Conservation (phyloP, 2,888 invertebrate genomes). For the Tetragonula carbonaria region DNA sequence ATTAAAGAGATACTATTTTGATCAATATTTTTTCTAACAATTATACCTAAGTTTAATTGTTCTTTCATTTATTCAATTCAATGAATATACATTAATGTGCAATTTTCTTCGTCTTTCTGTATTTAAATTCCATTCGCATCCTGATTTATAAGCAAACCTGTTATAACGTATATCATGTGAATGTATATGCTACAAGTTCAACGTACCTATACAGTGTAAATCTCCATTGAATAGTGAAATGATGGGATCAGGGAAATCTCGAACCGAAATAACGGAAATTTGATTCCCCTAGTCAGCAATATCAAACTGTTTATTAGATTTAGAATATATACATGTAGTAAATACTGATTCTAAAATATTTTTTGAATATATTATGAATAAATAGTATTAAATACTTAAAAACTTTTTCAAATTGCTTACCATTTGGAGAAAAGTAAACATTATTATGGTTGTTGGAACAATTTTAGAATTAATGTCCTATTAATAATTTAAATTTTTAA, state of each 20-base stretch:
- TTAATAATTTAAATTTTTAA: not conserved
- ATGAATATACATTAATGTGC: not conserved
- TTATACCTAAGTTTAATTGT: not conserved
- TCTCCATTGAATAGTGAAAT: not conserved
- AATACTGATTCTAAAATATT: not conserved
- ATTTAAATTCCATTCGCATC: not conserved
- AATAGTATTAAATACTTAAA: not conserved
- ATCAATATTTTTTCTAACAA: not conserved
- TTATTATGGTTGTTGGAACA: too few species aligned
- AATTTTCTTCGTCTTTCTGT: not conserved
- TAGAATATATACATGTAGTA: slow-evolving; percentile 22
- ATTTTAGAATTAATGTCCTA: not conserved
- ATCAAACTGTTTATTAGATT: slow-evolving; percentile 63
- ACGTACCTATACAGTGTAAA: not conserved
- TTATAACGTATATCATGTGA: not conserved
- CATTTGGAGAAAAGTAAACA: not conserved
- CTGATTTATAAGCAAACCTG: not conserved
- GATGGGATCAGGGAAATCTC: slow-evolving; percentile 19
- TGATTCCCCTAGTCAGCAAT: slow-evolving; percentile 66
- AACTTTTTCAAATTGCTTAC: not conserved
- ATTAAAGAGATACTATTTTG: not conserved
- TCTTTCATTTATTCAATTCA: not conserved
- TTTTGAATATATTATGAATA: not conserved
- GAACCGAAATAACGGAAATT: slow-evolving; percentile 72
- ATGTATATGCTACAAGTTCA: not conserved